A percentile compares a stretch with the other conserved stretches of the same genome.
These are phyloP conservation scores for Neofelis nebulosa DNA, from an alignment of 2,113 vertebrate genomes.

Conservation along the genomic window DNA sequence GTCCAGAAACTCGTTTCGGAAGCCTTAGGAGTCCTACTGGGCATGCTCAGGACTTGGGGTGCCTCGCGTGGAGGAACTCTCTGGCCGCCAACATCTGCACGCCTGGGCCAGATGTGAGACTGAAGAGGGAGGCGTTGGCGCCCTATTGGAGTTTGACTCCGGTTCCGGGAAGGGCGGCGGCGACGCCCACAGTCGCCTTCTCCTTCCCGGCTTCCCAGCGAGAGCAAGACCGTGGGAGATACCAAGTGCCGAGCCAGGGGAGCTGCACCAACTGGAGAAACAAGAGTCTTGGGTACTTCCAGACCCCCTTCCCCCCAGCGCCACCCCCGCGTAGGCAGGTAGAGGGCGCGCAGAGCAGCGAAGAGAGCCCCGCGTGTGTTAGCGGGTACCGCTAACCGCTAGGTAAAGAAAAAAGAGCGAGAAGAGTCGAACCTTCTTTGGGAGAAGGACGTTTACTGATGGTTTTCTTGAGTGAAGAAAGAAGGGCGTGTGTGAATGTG, in stretches of 20 bases:
- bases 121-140: background rate
- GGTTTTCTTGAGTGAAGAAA: conserved; percentile 60
- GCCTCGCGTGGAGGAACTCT: conserved; percentile 32
- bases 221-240: conserved; percentile 69
- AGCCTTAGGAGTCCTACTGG: conserved; percentile 54
- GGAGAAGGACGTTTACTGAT: conserved; percentile 14
- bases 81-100: conserved; percentile 43
- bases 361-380: background rate
- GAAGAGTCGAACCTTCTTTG: conserved; percentile 19
- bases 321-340: conserved; percentile 26
- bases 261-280: conserved; percentile 39
- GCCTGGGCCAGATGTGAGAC: conserved; percentile 49
- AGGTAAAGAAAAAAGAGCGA: conserved; percentile 13
- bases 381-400: background rate
- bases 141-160: background rate
- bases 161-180: conserved; percentile 56
- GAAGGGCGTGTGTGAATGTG: conserved; percentile 41
- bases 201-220: conserved; percentile 37
- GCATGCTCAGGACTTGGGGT: conserved; percentile 68
- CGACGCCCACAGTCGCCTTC: conserved; percentile 60
- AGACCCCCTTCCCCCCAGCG: background rate
- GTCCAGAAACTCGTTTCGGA: conserved; percentile 61
- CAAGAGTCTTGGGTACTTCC: background rate
- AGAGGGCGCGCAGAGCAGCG: conserved; percentile 41
- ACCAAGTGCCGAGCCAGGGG: conserved; percentile 73